A percentile compares a stretch with the other conserved stretches of the same genome.
phyloP scores from a whole-genome alignment of 1,140 invertebrate species.

The Xylocopa sonorina region DNA sequence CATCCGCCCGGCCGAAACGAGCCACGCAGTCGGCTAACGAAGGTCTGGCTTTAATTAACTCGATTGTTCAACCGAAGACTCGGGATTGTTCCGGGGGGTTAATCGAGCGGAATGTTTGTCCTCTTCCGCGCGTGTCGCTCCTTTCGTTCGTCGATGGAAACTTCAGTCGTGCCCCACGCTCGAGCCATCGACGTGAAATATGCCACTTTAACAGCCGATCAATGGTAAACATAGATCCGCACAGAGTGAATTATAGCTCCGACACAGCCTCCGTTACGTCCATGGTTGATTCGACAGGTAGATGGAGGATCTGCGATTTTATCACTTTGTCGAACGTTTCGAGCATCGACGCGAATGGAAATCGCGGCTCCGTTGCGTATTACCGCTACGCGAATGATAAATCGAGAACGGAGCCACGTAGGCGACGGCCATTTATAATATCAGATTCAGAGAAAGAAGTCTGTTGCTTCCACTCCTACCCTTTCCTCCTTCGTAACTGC shows the following conservation, averaged over 20 bases:
- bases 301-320: not conserved
- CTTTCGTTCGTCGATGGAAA: not conserved
- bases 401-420: no score
- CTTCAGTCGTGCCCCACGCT: no score
- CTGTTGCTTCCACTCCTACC: no score
- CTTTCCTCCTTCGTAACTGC: no score
- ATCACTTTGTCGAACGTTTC: not conserved
- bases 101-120: slow-evolving; percentile 45
- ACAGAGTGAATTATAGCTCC: not conserved
- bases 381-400: no score
- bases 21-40: slow-evolving; percentile 10
- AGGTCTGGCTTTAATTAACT: slow-evolving; percentile 56
- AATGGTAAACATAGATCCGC: no score
- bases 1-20: not conserved
- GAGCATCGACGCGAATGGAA: not conserved
- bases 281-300: not conserved
- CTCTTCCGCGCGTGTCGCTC: not conserved
- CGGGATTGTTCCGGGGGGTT: slow-evolving; percentile 43
- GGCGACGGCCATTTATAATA: no score
- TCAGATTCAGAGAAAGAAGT: no score
- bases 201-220: not conserved
- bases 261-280: no score
- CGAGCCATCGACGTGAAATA: not conserved
- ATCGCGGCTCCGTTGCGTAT: not conserved
- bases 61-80: slow-evolving; percentile 39